Evolutionary conservation across 2,888 invertebrate species (phyloP).

Genomic region (Criorhina ranunculi): DNA sequence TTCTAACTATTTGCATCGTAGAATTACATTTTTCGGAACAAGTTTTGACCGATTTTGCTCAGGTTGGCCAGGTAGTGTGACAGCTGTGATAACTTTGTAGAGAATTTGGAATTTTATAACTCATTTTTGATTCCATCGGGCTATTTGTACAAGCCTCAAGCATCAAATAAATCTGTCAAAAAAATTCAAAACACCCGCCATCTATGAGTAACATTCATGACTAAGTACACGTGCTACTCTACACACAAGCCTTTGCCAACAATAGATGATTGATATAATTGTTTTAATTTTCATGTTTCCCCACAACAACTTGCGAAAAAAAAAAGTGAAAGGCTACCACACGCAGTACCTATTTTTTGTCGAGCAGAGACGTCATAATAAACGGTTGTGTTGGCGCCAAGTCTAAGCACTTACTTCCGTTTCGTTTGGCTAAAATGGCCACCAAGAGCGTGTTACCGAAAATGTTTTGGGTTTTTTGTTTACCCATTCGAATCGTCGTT

Average conservation of each 20-base stretch:
- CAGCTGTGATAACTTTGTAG: too few species aligned
- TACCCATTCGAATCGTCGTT: not conserved
- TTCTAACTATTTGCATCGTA: too few species aligned
- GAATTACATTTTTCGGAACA: too few species aligned
- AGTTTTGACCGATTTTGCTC: too few species aligned
- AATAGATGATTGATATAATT: not conserved
- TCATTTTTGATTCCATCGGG: too few species aligned
- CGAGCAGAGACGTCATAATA: slow-evolving; percentile 12
- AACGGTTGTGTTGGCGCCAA: slow-evolving; percentile 4
- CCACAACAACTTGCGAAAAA: slow-evolving; percentile 14
- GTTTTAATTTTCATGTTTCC: not conserved
- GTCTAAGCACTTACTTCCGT: slow-evolving; percentile 25
- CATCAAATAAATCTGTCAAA: too few species aligned
- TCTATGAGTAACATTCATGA: not conserved
- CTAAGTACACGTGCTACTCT: not conserved
- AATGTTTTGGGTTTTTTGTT: slow-evolving; percentile 15
- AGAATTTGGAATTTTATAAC: too few species aligned
- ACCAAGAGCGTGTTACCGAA: slow-evolving; percentile 27
- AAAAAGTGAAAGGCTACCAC: slow-evolving; percentile 19
- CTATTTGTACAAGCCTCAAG: too few species aligned
- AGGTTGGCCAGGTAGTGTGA: too few species aligned
- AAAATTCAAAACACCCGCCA: too few species aligned
- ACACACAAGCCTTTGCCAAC: not conserved
- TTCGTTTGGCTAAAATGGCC: slow-evolving; percentile 29
- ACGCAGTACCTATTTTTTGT: slow-evolving; percentile 1